A percentile compares a stretch with the other conserved stretches of the same genome.
Conservation (phyloP, 2,888 invertebrate genomes). For the Copidosoma aretas region DNA sequence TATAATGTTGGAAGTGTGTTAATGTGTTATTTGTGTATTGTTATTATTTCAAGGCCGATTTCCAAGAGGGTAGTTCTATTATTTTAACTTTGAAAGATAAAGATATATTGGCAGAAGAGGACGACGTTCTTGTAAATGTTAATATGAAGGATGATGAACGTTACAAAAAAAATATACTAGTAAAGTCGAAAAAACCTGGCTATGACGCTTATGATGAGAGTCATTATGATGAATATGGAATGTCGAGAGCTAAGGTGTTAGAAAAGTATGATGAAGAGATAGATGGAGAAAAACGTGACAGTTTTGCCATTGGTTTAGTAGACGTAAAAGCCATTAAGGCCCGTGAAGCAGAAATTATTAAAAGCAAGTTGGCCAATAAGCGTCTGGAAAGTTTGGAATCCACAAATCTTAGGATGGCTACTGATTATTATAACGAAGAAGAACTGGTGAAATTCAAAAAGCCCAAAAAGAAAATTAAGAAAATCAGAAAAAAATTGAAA, state of each 20-base stretch:
- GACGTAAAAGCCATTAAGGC: slow-evolving; percentile 67
- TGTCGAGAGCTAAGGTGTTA: slow-evolving; percentile 73
- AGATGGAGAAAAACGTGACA: slow-evolving; percentile 72
- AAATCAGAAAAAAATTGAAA: slow-evolving; percentile 71
- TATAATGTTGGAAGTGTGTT: slow-evolving; percentile 5
- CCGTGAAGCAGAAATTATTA: slow-evolving; percentile 60
- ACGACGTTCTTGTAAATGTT: slow-evolving; percentile 89
- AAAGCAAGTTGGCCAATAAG: slow-evolving; percentile 71
- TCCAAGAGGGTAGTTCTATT: slow-evolving; percentile 81
- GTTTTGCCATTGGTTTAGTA: slow-evolving; percentile 80
- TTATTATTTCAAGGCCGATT: slow-evolving; percentile 60
- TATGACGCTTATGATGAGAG: slow-evolving; percentile 89
- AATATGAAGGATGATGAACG: slow-evolving; percentile 85
- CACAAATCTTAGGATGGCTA: slow-evolving; percentile 75
- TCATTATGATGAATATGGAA: slow-evolving; percentile 73
- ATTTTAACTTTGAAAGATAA: slow-evolving; percentile 94
- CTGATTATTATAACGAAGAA: slow-evolving; percentile 86
- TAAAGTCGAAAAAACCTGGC: slow-evolving; percentile 83
- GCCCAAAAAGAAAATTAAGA: slow-evolving; percentile 79
- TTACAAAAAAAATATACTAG: slow-evolving; percentile 81
- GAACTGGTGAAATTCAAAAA: slow-evolving; percentile 87
- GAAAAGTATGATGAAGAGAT: slow-evolving; percentile 96
- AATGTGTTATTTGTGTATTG: slow-evolving; percentile 8
- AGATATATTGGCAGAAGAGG: slow-evolving; percentile 83
- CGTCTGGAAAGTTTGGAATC: slow-evolving; percentile 77